Base-by-base conservation (phyloP, 2,113 vertebrate species). In the Trogon melanurus region DNA sequence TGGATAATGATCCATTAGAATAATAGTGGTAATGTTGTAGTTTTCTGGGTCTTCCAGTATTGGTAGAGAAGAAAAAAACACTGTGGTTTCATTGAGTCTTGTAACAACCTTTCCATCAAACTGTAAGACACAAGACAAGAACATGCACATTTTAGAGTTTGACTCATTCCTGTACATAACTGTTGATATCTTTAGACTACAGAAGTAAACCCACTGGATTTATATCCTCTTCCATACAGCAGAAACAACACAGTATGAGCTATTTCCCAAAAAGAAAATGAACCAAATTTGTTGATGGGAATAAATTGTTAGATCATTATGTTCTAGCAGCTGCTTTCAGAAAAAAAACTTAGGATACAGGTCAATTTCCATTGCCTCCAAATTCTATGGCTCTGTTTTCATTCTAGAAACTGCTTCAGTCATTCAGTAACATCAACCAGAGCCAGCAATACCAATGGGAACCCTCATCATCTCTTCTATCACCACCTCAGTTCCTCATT, bases 51-150 rank as follows among this genome's bases (percentile, higher is more conserved):
- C 97, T 83, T 97, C 93, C 30, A 98, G 93, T 75, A 99, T 98
- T 2, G 94, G n/a, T 6, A 98, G 99, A 2, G 99, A 99, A 75
- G 91, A 57, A 97, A 99, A 99, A 91, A 98, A 89, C 3, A 99
- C 97, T 0, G 97, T 87, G 6, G 98, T 98, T 96, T 99, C 98
- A 18, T 98, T 99, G 92, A 97, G 91, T 90, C 95, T 97, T 66
- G 72, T 87, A 50, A 97, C 93, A 88, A 18, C 36, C 7, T 80
- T 66, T 87, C 97, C 97, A 65, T 97, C 82, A 62, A 98, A 98
- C 98, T 99, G 95, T 38, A 79, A 90, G 61, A 96, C 56, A 76
- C 48, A 97, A 93, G 92, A 84, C 38, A 83, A 84, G 64, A 93
- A 85, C 8, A 58, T 5, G 23, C 38, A 83, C 2, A 32, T 79